Conservation (phyloP, 2,113 vertebrate genomes). For the Entomyzon cyanotis region DNA sequence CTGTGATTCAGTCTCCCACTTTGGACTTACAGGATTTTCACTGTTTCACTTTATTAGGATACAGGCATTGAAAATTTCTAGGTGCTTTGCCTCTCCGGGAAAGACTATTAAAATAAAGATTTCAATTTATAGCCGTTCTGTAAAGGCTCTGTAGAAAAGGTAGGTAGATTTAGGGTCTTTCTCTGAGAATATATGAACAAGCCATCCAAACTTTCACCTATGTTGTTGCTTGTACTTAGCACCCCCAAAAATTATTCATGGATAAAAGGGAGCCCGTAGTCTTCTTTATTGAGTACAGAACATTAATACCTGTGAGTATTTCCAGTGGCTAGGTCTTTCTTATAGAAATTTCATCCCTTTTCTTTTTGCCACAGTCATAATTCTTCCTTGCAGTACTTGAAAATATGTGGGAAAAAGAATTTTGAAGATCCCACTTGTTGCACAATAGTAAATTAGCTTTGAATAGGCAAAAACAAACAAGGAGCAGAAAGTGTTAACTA, state of each 20-base stretch:
- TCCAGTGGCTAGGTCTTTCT: not conserved
- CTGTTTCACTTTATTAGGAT: not conserved
- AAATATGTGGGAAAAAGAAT: not conserved
- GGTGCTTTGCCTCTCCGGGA: not conserved
- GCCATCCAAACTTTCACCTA: not conserved
- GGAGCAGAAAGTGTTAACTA: not conserved
- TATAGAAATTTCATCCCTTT: not conserved
- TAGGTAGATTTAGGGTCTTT: not conserved
- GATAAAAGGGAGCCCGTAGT: not conserved
- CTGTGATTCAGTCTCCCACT: not conserved
- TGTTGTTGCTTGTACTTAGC: not conserved
- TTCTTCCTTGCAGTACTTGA: not conserved
- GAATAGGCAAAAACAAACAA: not conserved
- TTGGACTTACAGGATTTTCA: not conserved
- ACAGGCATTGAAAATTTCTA: not conserved
- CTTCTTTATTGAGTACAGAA: not conserved
- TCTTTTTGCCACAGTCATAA: not conserved
- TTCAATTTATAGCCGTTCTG: not conserved
- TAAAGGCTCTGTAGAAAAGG: not conserved
- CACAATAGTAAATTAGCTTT: not conserved
- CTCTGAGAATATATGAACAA: not conserved
- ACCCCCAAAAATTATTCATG: not conserved
- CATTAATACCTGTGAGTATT: not conserved
- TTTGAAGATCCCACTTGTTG: not conserved
- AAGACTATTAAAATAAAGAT: not conserved